Base-by-base conservation (phyloP, 2,113 vertebrate species). In the Silurus glanis region DNA sequence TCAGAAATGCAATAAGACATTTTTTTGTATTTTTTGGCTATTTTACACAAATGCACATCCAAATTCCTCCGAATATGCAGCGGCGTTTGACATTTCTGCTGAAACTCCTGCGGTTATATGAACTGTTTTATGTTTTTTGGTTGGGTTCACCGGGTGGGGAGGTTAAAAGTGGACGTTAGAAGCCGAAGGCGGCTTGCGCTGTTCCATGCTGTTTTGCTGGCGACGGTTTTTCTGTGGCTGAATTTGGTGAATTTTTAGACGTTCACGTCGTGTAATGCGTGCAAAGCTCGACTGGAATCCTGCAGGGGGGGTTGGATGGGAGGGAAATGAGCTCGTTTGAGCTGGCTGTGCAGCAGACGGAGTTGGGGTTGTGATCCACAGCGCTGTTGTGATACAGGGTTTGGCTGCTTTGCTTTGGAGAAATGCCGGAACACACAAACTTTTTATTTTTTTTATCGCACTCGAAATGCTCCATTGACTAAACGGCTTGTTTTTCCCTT, bases 401-500 rank as follows among this genome's bases (percentile, higher is more conserved):
- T 86, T 45, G 58, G 85, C 56, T 86, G 67, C 78, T 86, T 75
- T 82, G 55, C 55, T 74, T 83, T 86, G 85, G 88, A 89, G 85
- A 67, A 37, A 49, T 7, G 49, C 82, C 76, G 78, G 62, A 74
- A 84, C 10, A 84, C 82, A 83, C 87, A 84, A 19, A 84, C 82
- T 9, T 80, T 14, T 64, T 80, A 47, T 71, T 71, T 56, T 37
- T 53, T 16, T 74, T 80, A 59, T 69, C 28, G n/a, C n/a, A 71
- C 67, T 88, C 72, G 9, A 62, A 69, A 67, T 85, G 84, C 74
- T 85, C 51, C 84, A 25, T 49, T 67, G 84, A 37, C 19, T 84
- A 51, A 19, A 17, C 59, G 59, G 21, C 61, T 28, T 37, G 37
- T 37, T 17, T 82, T 13, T n/a, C 59, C 58, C 14, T 59, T 14